Base-by-base conservation (phyloP, 1,140 invertebrate species). In the Andricus grossulariae region DNA sequence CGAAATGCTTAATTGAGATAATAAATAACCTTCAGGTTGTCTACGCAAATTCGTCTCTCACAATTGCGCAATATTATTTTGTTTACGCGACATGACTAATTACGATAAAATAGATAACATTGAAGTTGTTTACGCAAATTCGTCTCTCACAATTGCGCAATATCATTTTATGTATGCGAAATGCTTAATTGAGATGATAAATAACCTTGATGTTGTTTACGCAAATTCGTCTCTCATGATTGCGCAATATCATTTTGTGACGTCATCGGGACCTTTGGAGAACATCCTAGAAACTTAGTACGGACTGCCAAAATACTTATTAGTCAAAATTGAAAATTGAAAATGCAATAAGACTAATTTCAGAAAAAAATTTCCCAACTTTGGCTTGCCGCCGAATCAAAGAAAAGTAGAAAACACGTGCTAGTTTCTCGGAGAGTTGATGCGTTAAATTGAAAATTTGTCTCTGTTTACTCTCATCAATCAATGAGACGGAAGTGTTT, bases 401-500 rank as follows among this genome's bases (percentile, higher is more conserved):
- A 57, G 32, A 51, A 75, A 45, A 25, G 39, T 66, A 19, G 49
- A 50, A 18, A 66, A 74, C 73, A 74, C 15, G 52, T 74, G 73
- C 49, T 74, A 49, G 16, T 19, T 39, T 6, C 15, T 57, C n/a
- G 45, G 45, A 21, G 45, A 10, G 54, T 45, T 60, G 32, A 51
- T 75, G 73, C 57, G 57, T 75, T 50, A 75, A 75, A 75, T 75
- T 75, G 73, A 25, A 75, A 60, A 55, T 54, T 57, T 50, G n/a
- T 39, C 70, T 71, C 70, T 0, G n/a, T 16, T 19, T 12, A 12
- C 19, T 0, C 13, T 12, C 60, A 66, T 66, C 60, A 32, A 45
- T 66, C 60, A 45, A 66, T 66, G 15, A 66, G 39, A 16, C 60
- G 60, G 60, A 66, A 66, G 60, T 39, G 60, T 66, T 66, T 66